These are phyloP conservation scores for Dermolepida albohirtum DNA, from an alignment of 2,888 invertebrate species.

Conservation along the genomic window DNA sequence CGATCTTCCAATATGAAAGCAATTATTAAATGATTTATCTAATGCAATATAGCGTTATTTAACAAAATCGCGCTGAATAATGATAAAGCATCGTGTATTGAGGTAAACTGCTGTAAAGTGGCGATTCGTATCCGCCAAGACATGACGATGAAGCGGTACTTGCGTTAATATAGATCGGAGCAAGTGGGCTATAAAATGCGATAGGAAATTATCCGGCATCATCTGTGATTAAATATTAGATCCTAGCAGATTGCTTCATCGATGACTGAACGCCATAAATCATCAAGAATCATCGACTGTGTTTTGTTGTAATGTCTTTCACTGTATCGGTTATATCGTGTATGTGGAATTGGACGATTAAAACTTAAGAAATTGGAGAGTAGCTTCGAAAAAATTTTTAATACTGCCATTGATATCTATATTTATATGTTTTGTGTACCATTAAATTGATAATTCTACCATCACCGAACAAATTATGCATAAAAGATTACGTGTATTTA, in stretches of 20 bases:
- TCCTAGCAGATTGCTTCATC: slow-evolving; percentile 40
- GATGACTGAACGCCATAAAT: slow-evolving; percentile 33
- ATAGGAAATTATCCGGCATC: slow-evolving; percentile 37
- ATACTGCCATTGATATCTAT: too few relatives aligned
- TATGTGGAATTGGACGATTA: too few relatives aligned
- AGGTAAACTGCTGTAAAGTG: slow-evolving; percentile 20
- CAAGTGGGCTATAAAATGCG: slow-evolving; percentile 38
- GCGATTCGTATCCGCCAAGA: slow-evolving; percentile 13
- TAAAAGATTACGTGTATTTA: too few relatives aligned
- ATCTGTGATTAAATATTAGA: slow-evolving; percentile 41
- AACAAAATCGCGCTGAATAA: background rate
- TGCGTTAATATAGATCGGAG: slow-evolving; percentile 32
- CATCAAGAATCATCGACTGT: slow-evolving; percentile 11
- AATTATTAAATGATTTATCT: too few relatives aligned
- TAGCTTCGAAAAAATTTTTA: too few relatives aligned
- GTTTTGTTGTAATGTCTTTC: too few relatives aligned
- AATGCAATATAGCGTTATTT: background rate
- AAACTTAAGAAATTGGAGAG: too few relatives aligned
- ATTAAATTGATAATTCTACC: too few relatives aligned
- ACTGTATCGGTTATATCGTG: too few relatives aligned
- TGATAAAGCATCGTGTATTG: slow-evolving; percentile 7
- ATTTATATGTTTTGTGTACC: too few relatives aligned
- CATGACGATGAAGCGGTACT: slow-evolving; percentile 14
- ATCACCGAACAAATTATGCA: too few relatives aligned
- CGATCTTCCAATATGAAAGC: too few relatives aligned